These are phyloP conservation scores for Chelonus formosanus DNA, from an alignment of 2,888 invertebrate genomes.

Conservation along the genomic window DNA sequence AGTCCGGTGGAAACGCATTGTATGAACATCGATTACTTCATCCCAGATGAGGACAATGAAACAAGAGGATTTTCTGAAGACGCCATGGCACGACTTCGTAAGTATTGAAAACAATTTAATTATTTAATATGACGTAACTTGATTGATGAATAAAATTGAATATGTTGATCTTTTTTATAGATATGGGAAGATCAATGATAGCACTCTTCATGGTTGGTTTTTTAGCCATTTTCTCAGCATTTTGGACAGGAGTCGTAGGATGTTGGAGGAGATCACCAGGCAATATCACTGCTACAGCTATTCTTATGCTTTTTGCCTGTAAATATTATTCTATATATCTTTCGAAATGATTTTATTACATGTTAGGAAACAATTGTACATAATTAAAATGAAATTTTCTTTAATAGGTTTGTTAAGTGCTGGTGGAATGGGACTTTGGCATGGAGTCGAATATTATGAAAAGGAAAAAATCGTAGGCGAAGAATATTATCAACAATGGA, in stretches of 20 bases:
- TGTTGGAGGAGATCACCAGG: conserved; percentile 96
- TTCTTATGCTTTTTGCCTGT: conserved; percentile 88
- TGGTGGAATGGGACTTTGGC: conserved; percentile 95
- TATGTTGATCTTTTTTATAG: conserved; percentile 57
- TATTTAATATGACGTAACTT: no score
- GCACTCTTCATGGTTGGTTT: conserved; percentile 93
- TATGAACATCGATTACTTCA: conserved; percentile 93
- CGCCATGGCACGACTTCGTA: conserved; percentile 85
- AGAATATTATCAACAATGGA: conserved; percentile 93
- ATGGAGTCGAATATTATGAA: conserved; percentile 95
- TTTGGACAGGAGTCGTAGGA: conserved; percentile 95
- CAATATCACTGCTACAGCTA: conserved; percentile 92
- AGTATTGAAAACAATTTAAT: conserved; percentile 54
- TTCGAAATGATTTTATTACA: neutral
- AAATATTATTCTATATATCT: conserved; percentile 25
- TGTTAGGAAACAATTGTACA: conserved; percentile 1
- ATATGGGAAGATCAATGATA: conserved; percentile 92
- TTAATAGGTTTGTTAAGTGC: conserved; percentile 85
- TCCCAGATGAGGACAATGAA: conserved; percentile 86
- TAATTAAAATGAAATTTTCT: conserved; percentile 6
- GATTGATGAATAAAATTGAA: no score
- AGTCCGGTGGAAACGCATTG: conserved; percentile 95
- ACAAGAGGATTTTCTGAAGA: conserved; percentile 82
- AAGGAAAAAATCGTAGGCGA: conserved; percentile 93
- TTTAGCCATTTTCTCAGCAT: conserved; percentile 89